Percentiles rank a stretch among this genome's conserved stretches.
Evolutionary conservation across 1,140 invertebrate genomes (phyloP).

Genomic region (Triops cancriformis): DNA sequence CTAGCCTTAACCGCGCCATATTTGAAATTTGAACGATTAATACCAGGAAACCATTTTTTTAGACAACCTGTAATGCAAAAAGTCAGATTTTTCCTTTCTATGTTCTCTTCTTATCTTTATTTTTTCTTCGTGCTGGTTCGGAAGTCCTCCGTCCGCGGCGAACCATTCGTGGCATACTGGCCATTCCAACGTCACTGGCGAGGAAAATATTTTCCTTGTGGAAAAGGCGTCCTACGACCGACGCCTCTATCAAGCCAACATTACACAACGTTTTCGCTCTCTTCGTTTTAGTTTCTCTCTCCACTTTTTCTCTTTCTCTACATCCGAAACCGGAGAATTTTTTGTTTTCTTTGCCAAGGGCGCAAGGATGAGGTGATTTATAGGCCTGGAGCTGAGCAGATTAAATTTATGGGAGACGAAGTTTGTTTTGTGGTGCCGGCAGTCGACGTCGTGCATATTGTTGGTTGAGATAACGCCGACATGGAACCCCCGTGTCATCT

Average conservation of each 20-base stretch:
- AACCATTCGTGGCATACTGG: conserved; percentile 4
- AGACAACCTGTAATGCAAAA: too few species aligned
- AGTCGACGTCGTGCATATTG: conserved; percentile 9
- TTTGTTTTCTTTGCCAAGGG: background rate
- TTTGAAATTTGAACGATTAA: too few species aligned
- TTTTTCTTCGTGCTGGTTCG: too few species aligned
- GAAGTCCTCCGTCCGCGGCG: background rate
- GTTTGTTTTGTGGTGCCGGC: conserved; percentile 8
- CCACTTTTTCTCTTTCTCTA: background rate
- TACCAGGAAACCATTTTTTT: too few species aligned
- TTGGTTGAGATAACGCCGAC: background rate
- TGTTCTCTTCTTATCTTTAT: too few species aligned
- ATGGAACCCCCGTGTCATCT: conserved; percentile 8
- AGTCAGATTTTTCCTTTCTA: too few species aligned
- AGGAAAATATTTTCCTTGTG: background rate
- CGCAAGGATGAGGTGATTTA: background rate
- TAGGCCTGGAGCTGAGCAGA: conserved; percentile 8
- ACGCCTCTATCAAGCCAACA: background rate
- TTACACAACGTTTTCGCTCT: background rate
- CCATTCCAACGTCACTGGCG: background rate
- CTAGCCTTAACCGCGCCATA: too few species aligned
- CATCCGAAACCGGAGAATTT: background rate
- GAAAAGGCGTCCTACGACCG: background rate
- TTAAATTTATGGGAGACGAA: conserved; percentile 2
- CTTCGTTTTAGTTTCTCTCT: too few species aligned